phyloP scores from a whole-genome alignment of 2,797 vertebrate genomes.

The Peromyscus melanophrys region DNA sequence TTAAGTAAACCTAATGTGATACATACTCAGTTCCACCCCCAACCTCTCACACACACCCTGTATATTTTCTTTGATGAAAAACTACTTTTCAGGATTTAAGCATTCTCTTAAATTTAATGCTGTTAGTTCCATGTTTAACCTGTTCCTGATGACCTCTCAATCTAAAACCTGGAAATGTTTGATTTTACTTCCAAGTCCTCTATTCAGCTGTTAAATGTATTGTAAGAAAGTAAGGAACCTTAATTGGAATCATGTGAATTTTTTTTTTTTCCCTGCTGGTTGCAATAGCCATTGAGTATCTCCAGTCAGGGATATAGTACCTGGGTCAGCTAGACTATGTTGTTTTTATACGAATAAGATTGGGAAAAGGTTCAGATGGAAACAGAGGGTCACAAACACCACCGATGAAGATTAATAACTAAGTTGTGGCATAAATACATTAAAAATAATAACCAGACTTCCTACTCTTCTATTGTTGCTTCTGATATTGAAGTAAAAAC shows the following conservation, averaged over 20 bases:
- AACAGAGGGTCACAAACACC: neutral
- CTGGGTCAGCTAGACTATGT: neutral
- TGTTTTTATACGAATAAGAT: conserved; percentile 5
- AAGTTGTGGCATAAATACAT: neutral
- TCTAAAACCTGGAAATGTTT: conserved; percentile 12
- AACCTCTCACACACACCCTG: rapidly evolving
- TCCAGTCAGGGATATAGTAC: neutral
- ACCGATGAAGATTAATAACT: neutral
- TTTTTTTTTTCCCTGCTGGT: neutral
- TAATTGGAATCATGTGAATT: neutral
- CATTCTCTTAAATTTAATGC: conserved; percentile 6
- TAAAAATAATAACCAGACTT: conserved; percentile 16
- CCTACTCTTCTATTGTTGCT: neutral
- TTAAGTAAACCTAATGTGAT: conserved; percentile 48
- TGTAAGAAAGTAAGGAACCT: neutral
- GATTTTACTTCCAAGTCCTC: neutral
- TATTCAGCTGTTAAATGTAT: neutral
- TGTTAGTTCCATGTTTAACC: neutral
- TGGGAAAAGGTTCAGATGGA: neutral
- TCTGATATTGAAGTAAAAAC: conserved; percentile 21
- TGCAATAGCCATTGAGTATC: neutral
- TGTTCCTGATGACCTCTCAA: neutral
- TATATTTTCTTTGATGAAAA: conserved; percentile 32
- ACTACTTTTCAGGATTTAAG: neutral
- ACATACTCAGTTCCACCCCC: neutral